Base-by-base conservation (phyloP, 2,888 invertebrate species). In the Perizoma flavofasciatum region DNA sequence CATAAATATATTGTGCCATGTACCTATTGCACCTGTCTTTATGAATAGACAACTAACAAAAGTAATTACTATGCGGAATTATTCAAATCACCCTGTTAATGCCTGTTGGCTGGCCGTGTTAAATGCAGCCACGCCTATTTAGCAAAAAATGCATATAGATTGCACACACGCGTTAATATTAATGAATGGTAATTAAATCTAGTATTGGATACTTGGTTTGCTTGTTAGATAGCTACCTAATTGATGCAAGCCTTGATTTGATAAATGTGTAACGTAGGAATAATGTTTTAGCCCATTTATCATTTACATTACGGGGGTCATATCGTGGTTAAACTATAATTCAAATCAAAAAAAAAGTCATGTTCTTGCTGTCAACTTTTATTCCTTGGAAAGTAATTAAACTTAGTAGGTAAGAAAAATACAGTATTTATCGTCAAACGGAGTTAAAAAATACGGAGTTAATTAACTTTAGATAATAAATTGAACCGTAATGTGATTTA, bases 11-110 rank as follows among this genome's bases (percentile, higher is more conserved):
- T 61, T 48, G 34, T 60, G 44, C 52, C 7, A 37, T 37, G 48
- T 3, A 22, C 22, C 22, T 22, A 22, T 22, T 55, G 53, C 69
- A 69, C 53, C 66, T 69, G 67, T 59, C 62, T 66, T 67, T 66
- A 57, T 44, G 51, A 61, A 58, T 48, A 55, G 45, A 65, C 22
- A 22, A 22, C 70, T 60, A 69, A 73, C 71, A 73, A 68, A 59
- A 62, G 56, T 64, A 67, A 71, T 77, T 22, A 10, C 73, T 74
- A 79, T 79, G 79, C 71, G 74, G 70, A 76, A 67, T 75, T 83
- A 83, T 82, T 81, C 58, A 78, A 81, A 82, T 82, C 63, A 67
- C 52, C 35, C 54, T 53, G 60, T 67, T 47, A 76, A 73, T 71
- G 67, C 53, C 5, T 53, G 49, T 55, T 59, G 55, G 53, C 48